Percentiles rank a stretch among this genome's conserved stretches.
Conservation (phyloP, 2,797 vertebrate genomes). For the Cetoscarus ocellatus region DNA sequence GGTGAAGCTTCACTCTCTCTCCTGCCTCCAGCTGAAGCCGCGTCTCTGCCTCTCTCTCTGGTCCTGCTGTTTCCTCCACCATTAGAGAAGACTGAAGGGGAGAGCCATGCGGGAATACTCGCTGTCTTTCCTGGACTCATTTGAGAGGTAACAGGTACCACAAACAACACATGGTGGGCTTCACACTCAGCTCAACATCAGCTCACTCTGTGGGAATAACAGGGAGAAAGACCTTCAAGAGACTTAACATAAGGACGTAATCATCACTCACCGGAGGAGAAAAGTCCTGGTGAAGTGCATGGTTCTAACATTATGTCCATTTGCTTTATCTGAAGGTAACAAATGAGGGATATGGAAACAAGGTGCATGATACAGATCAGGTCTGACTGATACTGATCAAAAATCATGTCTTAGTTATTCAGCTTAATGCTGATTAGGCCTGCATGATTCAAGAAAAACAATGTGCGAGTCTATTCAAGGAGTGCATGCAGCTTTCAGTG, state of each 20-base stretch:
- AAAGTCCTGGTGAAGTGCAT: conserved; percentile 25
- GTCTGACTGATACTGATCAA: too few relatives aligned
- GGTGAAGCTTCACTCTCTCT: conserved; percentile 65
- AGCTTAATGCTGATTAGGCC: too few relatives aligned
- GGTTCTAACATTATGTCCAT: conserved; percentile 16
- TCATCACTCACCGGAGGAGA: conserved; percentile 44
- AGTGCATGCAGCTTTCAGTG: too few relatives aligned
- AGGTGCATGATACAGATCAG: too few relatives aligned
- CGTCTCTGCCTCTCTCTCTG: conserved; percentile 55
- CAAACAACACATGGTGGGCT: conserved; percentile 63
- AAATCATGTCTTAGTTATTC: too few relatives aligned
- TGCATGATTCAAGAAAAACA: too few relatives aligned
- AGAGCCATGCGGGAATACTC: conserved; percentile 73
- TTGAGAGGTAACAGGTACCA: conserved; percentile 79
- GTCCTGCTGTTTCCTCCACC: conserved; percentile 69
- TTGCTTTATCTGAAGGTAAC: neutral
- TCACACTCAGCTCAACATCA: conserved; percentile 40
- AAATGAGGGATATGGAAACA: too few relatives aligned
- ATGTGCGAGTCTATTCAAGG: too few relatives aligned
- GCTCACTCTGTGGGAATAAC: conserved; percentile 34
- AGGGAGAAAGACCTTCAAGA: conserved; percentile 31
- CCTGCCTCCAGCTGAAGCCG: conserved; percentile 48
- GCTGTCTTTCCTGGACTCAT: conserved; percentile 75
- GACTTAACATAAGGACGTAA: conserved; percentile 40
- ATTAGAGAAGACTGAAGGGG: conserved; percentile 70